A percentile compares a stretch with the other conserved stretches of the same genome.
Evolutionary conservation across 2,888 invertebrate genomes (phyloP).

Genomic region (Tricholauxania praeusta): DNA sequence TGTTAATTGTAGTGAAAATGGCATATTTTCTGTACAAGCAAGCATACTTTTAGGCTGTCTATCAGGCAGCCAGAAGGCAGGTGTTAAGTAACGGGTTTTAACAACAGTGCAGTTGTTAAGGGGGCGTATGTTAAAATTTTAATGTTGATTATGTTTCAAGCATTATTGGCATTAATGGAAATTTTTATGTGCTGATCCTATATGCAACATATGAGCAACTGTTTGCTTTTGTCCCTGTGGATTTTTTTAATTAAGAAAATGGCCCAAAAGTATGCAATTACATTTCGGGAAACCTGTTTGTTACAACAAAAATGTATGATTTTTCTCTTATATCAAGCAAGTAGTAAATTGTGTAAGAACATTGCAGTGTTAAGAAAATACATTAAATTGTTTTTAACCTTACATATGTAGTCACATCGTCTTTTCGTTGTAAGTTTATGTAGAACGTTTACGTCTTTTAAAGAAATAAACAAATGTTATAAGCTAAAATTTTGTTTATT

Average conservation of each 20-base stretch:
- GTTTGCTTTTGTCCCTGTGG: neutral
- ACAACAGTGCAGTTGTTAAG: neutral
- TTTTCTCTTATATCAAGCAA: no score
- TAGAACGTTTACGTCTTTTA: no score
- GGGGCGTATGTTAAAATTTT: constrained; percentile 23
- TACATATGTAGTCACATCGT: no score
- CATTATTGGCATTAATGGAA: constrained; percentile 25
- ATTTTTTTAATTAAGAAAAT: constrained; percentile 28
- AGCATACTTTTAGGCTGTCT: constrained; percentile 38
- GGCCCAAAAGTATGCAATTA: constrained; percentile 27
- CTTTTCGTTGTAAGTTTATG: no score
- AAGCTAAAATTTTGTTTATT: no score
- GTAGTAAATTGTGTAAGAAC: no score
- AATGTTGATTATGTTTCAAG: constrained; percentile 30
- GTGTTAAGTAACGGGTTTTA: constrained; percentile 12
- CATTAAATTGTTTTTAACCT: no score
- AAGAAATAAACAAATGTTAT: no score
- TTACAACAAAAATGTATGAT: neutral
- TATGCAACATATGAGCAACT: neutral
- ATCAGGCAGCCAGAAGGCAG: constrained; percentile 46
- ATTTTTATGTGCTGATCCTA: neutral
- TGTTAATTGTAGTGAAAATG: constrained; percentile 56
- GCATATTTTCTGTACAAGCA: neutral
- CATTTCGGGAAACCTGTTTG: constrained; percentile 2
- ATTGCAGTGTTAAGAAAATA: no score